Evolutionary conservation across 2,888 invertebrate species (phyloP).

Genomic region (Orthosia incerta): DNA sequence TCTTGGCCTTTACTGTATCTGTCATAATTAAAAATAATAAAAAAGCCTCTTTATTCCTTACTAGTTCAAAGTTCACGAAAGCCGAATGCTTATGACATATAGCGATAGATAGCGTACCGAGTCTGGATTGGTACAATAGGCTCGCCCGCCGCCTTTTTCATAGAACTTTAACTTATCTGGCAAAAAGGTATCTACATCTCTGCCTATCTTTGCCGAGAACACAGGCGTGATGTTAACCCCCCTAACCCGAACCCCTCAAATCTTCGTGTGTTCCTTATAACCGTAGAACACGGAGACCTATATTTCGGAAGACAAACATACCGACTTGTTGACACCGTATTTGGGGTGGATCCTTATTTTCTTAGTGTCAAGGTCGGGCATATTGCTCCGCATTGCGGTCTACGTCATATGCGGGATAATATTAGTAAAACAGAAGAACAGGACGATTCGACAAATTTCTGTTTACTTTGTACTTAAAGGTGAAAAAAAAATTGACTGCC

Average conservation of each 20-base stretch:
- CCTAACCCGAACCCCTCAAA: too few relatives aligned
- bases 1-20: too few relatives aligned
- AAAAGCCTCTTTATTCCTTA: too few relatives aligned
- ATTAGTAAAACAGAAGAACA: conserved; percentile 49
- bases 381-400: conserved; percentile 61
- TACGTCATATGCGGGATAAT: conserved; percentile 37
- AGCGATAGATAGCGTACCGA: too few relatives aligned
- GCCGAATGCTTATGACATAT: too few relatives aligned
- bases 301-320: conserved; percentile 33
- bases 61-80: too few relatives aligned
- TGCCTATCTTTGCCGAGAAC: not conserved
- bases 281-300: not conserved
- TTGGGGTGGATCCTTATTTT: conserved; percentile 46
- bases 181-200: not conserved
- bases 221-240: not conserved
- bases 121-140: too few relatives aligned
- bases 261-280: not conserved
- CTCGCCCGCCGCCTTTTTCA: not conserved
- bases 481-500: not conserved
- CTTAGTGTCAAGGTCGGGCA: conserved; percentile 54
- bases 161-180: not conserved
- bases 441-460: conserved; percentile 22
- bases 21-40: too few relatives aligned
- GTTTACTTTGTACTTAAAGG: conserved; percentile 3
- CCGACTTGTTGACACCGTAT: conserved; percentile 26